Evolutionary conservation across 2,797 vertebrate genomes (phyloP).

Genomic region (Menidia menidia): DNA sequence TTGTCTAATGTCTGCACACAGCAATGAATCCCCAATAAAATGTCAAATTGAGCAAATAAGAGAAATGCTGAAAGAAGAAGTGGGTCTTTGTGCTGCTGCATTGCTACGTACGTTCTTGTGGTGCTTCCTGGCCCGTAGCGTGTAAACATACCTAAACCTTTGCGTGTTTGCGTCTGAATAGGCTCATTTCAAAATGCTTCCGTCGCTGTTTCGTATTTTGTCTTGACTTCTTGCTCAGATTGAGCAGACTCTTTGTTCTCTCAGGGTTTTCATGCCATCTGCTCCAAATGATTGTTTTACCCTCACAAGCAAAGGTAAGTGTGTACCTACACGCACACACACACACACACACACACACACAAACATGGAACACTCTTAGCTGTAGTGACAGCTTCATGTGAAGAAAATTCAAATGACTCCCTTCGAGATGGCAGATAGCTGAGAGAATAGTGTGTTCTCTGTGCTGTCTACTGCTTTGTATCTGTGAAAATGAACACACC

Average conservation of each 20-base stretch:
- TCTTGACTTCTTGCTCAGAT: slow-evolving; percentile 45
- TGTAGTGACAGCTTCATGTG: too few relatives aligned
- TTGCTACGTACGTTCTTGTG: background rate
- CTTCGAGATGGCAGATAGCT: too few relatives aligned
- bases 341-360: background rate
- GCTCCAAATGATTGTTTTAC: slow-evolving; percentile 57
- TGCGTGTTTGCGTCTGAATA: slow-evolving; percentile 6
- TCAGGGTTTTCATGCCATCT: slow-evolving; percentile 60
- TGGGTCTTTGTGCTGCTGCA: background rate
- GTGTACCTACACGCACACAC: slow-evolving; percentile 11
- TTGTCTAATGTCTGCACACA: background rate
- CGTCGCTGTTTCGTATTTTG: slow-evolving; percentile 24
- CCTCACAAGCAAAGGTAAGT: slow-evolving; percentile 2
- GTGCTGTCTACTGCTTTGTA: background rate
- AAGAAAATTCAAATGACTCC: too few relatives aligned
- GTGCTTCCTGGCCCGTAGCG: background rate
- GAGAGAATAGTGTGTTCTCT: background rate
- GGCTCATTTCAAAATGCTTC: slow-evolving; percentile 47
- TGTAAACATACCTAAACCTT: background rate
- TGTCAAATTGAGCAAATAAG: background rate
- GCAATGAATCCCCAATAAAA: background rate
- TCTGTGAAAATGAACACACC: slow-evolving; percentile 3
- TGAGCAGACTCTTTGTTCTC: slow-evolving; percentile 36
- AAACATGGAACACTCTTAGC: too few relatives aligned
- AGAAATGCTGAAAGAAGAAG: slow-evolving; percentile 7